phyloP scores from a whole-genome alignment of 2,113 vertebrate genomes.

The Barbus barbus region DNA sequence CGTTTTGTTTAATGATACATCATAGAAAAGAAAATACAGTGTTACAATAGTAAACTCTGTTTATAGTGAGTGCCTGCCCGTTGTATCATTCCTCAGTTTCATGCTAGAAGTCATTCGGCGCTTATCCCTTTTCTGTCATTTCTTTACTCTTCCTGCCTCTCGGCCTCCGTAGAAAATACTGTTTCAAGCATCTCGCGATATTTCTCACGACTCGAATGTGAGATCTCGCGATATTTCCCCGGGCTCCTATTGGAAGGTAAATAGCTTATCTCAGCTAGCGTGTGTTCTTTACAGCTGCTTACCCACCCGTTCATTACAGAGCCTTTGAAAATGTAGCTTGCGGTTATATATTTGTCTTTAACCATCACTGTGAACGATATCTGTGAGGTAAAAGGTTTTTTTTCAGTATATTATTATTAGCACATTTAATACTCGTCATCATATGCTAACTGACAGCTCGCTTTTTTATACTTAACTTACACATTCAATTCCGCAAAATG shows the following conservation, averaged over 20 bases:
- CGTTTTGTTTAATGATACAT: not conserved
- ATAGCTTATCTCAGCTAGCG: slow-evolving; percentile 31
- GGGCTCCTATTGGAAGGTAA: slow-evolving; percentile 30
- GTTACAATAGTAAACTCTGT: no score
- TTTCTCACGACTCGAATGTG: not conserved
- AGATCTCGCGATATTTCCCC: not conserved
- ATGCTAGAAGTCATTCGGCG: not conserved
- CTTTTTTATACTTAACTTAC: not conserved
- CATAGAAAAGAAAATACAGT: not conserved
- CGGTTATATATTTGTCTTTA: not conserved
- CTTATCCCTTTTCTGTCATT: not conserved
- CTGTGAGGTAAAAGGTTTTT: slow-evolving; percentile 9
- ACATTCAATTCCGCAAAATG: not conserved
- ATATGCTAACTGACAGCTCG: slow-evolving; percentile 36
- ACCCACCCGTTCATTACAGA: not conserved
- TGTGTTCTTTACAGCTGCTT: not conserved
- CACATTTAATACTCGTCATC: slow-evolving; percentile 16
- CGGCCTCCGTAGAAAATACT: slow-evolving; percentile 18
- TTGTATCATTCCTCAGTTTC: not conserved
- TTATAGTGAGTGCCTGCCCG: not conserved
- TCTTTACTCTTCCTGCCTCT: not conserved
- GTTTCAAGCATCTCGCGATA: not conserved
- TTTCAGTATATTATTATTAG: not conserved
- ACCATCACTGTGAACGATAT: not conserved
- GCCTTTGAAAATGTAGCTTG: not conserved